phyloP scores from a whole-genome alignment of 2,113 vertebrate species.

The Macroglossus sobrinus region DNA sequence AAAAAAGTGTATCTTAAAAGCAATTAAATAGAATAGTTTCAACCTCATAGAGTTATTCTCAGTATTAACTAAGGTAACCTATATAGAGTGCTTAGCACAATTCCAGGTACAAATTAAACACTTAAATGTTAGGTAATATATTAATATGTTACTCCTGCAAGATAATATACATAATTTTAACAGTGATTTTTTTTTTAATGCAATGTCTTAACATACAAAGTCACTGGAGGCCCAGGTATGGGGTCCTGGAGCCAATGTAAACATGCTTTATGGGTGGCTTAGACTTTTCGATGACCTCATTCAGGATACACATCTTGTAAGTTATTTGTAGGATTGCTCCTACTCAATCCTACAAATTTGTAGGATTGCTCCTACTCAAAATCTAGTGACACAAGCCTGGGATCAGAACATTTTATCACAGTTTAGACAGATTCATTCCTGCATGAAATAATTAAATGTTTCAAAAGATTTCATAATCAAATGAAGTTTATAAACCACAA shows the following conservation, averaged over 20 bases:
- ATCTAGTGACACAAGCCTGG: neutral
- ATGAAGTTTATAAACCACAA: neutral
- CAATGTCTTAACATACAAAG: neutral
- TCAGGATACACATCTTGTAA: neutral
- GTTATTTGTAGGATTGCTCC: neutral
- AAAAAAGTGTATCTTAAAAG: neutral
- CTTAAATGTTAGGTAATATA: neutral
- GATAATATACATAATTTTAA: neutral
- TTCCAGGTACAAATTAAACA: neutral
- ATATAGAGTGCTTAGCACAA: neutral
- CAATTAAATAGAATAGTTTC: neutral
- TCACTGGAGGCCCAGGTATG: neutral
- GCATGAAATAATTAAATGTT: neutral
- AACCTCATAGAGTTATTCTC: neutral
- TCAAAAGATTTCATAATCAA: slow-evolving; percentile 25
- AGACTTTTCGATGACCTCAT: neutral
- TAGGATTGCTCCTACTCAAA: neutral
- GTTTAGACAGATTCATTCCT: neutral
- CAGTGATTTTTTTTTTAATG: neutral
- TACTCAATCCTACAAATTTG: no score
- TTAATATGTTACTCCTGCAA: neutral
- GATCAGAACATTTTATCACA: slow-evolving; percentile 14
- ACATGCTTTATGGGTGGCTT: neutral
- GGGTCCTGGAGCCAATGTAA: neutral
- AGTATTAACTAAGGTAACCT: neutral